A percentile compares a stretch with the other conserved stretches of the same genome.
phyloP scores from a whole-genome alignment of 2,888 invertebrate species.

The Acrocera orbiculus region DNA sequence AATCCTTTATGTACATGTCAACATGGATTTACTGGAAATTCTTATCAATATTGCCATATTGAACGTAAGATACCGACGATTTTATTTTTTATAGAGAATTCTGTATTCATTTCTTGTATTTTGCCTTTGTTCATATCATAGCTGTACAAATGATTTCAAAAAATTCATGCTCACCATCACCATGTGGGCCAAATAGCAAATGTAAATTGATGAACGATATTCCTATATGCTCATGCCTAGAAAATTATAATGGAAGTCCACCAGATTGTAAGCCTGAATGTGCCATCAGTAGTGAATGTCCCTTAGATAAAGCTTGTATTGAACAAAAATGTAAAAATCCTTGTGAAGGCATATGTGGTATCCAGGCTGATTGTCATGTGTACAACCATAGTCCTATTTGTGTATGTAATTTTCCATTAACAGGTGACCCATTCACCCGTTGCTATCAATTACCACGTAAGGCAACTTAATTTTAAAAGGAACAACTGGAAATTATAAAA shows the following conservation, averaged over 20 bases:
- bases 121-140: slow-evolving; percentile 9
- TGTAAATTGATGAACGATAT: slow-evolving; percentile 42
- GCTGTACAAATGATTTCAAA: slow-evolving; percentile 16
- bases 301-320: slow-evolving; percentile 42
- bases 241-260: slow-evolving; percentile 42
- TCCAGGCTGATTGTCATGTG: slow-evolving; percentile 51
- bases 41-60: slow-evolving; percentile 47
- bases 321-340: slow-evolving; percentile 49
- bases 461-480: slow-evolving; percentile 4
- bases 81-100: not conserved
- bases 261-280: slow-evolving; percentile 57
- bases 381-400: slow-evolving; percentile 65
- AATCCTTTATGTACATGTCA: slow-evolving; percentile 69
- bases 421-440: slow-evolving; percentile 57
- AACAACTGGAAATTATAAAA: not conserved
- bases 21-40: slow-evolving; percentile 58
- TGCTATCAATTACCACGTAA: slow-evolving; percentile 37
- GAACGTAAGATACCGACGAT: slow-evolving; percentile 33
- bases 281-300: slow-evolving; percentile 44
- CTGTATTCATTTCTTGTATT: not conserved
- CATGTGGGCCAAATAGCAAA: slow-evolving; percentile 49
- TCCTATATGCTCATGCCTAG: slow-evolving; percentile 44
- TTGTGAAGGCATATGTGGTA: slow-evolving; percentile 41
- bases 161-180: slow-evolving; percentile 43
- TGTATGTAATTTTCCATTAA: slow-evolving; percentile 47